Base-by-base conservation (phyloP, 1,140 invertebrate genomes). In the Vollenhovia emeryi region DNA sequence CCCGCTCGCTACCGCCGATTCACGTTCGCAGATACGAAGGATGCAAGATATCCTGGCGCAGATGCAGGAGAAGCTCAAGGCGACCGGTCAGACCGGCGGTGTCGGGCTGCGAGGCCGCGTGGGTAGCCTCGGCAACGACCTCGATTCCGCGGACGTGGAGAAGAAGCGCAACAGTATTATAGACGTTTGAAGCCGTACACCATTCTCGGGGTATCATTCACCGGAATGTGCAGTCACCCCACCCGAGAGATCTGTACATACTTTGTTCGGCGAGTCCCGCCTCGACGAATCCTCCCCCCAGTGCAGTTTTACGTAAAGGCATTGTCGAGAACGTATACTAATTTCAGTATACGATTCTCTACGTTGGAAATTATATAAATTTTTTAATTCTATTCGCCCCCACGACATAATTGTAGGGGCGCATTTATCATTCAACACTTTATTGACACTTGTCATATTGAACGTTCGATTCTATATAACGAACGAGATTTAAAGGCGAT, bases 21-120 rank as follows among this genome's bases (percentile, higher is more conserved):
- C 21, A 33, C 6, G 33, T 74, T 84, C 1, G 13, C 95, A 98
- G 97, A 98, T 99, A 89, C 96, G 98, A 91, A 96, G 98, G 91
- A 99, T 99, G 98, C 98, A 99, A 95, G 98, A 99, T 94, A 99
- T 99, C 97, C 96, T 99, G 79, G 97, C 97, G 36, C 98, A 98
- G 94, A 99, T 99, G 99, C 98, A 99, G 95, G 98, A 98, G 90
- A 98, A 99, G 95, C 96, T 99, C 40, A 98, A 98, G 95, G 97
- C 97, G 85, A 97, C 97, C 76, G 96, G 97, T 90, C 96, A 97
- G 91, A 95, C 96, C 85, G 91, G 86, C 13, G 90, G 90, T 4
- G 88, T 94, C 24, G 93, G 93, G 60, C 84, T 95, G 50, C 90
- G 93, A 33, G 91, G 93, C 7, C 87, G 94, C 75, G 94, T 95